phyloP scores from a whole-genome alignment of 2,888 invertebrate species.

The Ferrisia virgata region DNA sequence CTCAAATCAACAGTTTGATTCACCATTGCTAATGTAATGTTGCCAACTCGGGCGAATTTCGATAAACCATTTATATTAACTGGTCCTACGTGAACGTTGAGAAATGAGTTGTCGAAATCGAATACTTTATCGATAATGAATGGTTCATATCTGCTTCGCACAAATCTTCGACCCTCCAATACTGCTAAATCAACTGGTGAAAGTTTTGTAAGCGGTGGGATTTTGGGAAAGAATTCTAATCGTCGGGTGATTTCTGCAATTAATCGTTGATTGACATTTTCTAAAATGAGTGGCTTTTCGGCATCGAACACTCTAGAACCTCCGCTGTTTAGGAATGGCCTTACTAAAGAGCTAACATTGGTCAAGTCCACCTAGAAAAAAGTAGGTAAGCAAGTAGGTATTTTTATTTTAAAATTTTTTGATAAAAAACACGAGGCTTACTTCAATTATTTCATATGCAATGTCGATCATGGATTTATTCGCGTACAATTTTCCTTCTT shows the following conservation, averaged over 20 bases:
- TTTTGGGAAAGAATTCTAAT: constrained; percentile 67
- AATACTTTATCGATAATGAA: constrained; percentile 54
- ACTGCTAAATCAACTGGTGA: constrained; percentile 81
- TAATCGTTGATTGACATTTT: constrained; percentile 72
- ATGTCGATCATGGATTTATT: constrained; percentile 77
- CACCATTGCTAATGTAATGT: constrained; percentile 69
- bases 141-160: constrained; percentile 68
- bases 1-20: constrained; percentile 67
- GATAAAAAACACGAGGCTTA: too few species aligned
- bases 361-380: constrained; percentile 52
- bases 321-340: constrained; percentile 74
- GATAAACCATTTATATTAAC: constrained; percentile 65
- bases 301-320: constrained; percentile 79
- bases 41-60: constrained; percentile 76
- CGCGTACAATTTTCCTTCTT: constrained; percentile 72
- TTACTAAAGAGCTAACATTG: constrained; percentile 77
- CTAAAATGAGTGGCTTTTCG: constrained; percentile 78
- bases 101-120: constrained; percentile 46
- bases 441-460: constrained; percentile 68
- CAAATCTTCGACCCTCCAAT: constrained; percentile 68
- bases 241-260: constrained; percentile 71
- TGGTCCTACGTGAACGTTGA: constrained; percentile 31
- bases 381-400: background rate
- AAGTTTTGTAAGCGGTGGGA: constrained; percentile 67
- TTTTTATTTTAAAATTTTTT: too few species aligned